Base-by-base conservation (phyloP, 2,888 invertebrate species). In the Cordilura impudica region DNA sequence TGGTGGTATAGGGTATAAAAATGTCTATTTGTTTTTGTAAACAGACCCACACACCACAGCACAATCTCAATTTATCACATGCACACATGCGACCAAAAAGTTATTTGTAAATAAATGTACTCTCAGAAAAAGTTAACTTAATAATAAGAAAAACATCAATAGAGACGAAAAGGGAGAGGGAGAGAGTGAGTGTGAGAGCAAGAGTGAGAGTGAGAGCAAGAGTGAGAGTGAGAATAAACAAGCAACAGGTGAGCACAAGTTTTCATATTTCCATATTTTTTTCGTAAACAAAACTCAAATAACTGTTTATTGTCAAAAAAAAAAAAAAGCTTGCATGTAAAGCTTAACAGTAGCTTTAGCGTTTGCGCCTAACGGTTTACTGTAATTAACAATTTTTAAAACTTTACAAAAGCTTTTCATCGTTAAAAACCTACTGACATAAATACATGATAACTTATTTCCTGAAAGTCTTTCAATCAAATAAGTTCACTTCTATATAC, bases 371-470 rank as follows among this genome's bases (percentile, higher is more conserved):
- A 61, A 73, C 23, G 1, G 56, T 61, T 31, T 26, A 31, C 14
- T 66, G 2, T 53, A 56, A 12, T 66, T 51, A 16, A 65, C 43
- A 23, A 56, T 23, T 26, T n/a, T 26, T 43, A 67, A 71, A 75
- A 67, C 54, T 63, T 63, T 5, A 26, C 1, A 60, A 70, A 53
- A 72, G 67, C 75, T 79, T 53, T 23, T 43, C 4, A 6, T 43
- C 14, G 8, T 8, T 21, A 56, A 39, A 67, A 75, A 39, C 63
- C 67, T 61, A 75, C 60, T 79, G 75, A 67, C 75, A 79, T 67
- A 75, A 75, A 67, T 63, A 49, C 12, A n/a, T 19, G 26, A 29
- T 19, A 29, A 6, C 39, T 60, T 53, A 75, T 71, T 75, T 72
- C 70, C 56, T 75, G 70, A 63, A 58, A 35, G 39, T 56, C 63